Base-by-base conservation (phyloP, 2,113 vertebrate species). In the Ophthalmotilapia sp. region DNA sequence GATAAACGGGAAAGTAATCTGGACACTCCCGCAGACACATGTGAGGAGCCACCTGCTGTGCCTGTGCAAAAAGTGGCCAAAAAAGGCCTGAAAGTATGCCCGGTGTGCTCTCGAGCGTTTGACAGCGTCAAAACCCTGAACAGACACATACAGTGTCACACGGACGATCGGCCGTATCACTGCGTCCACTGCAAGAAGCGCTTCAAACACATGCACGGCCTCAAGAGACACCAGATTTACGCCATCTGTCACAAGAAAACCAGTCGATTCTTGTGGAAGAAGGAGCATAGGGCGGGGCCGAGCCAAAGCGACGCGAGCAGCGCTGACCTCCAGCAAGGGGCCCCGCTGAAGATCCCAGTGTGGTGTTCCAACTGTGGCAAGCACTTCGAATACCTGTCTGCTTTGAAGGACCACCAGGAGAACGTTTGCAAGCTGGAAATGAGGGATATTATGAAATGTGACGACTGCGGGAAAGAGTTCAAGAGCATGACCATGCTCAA, bases 311-410 rank as follows among this genome's bases (percentile, higher is more conserved):
- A 90, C 0, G 7, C 3, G 0, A 2, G 10, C 13, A 3, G 45
- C 5, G 1, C 15, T 2, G 92, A 93, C 33, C 1, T 23, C 3
- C 88, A 91, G 1, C 90, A 90, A 29, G 91, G 84, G 0, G 2
- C 40, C 4, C 21, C 49, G 4, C 68, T 85, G 4, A 94, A 92
- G 45, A 90, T 94, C 11, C 93, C 94, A 0, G 91, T 94, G 56
- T 95, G 95, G 95, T 96, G 95, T 10, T 95, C 95, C 1, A 95
- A 96, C 88, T 96, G 95, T 10, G 94, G 95, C 42, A 94, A 95
- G 11, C 94, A 95, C 82, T 95, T 96, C 2, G 95, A 95, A 13
- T 91, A 93, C 56, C 90, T 87, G 13, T 87, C 90, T 0, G 93
- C 92, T 3, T 17, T 95, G 70, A 95, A 93, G 89, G 93, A 95